These are phyloP conservation scores for Fistularia commersonii DNA, from an alignment of 2,797 vertebrate genomes.

Conservation along the genomic window DNA sequence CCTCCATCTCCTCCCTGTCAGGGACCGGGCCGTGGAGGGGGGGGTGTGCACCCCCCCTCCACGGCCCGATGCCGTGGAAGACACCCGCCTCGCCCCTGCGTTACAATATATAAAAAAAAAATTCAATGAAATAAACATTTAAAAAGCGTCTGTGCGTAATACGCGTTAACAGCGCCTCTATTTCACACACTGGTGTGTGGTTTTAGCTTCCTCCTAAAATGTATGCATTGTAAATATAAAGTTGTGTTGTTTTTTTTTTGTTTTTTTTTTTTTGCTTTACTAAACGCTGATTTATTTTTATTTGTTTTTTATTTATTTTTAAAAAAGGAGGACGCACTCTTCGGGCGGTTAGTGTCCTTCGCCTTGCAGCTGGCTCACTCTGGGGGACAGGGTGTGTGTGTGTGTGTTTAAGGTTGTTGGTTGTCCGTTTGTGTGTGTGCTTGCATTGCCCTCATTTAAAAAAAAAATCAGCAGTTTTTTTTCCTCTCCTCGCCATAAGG, in stretches of 20 bases:
- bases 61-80: conserved; percentile 43
- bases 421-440: conserved; percentile 13
- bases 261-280: conserved; percentile 24
- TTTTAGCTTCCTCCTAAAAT: conserved; percentile 29
- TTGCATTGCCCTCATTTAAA: conserved; percentile 38
- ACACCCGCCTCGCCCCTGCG: conserved; percentile 13
- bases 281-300: conserved; percentile 45
- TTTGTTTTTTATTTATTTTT: conserved; percentile 1
- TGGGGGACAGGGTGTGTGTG: conserved; percentile 48
- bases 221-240: too few species aligned
- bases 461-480: conserved; percentile 9
- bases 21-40: conserved; percentile 75
- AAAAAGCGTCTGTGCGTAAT: conserved; percentile 22
- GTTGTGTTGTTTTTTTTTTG: neutral
- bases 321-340: conserved; percentile 42
- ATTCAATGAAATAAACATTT: conserved; percentile 31
- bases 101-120: too few species aligned
- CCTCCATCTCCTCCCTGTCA: conserved; percentile 87
- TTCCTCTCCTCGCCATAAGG: conserved; percentile 79
- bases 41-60: too few species aligned
- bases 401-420: conserved; percentile 1
- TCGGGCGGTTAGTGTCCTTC: conserved; percentile 52
- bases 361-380: conserved; percentile 66
- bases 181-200: conserved; percentile 23
- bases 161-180: conserved; percentile 67